Conservation (phyloP, 1,140 invertebrate species). For the Lordiphosa clarofinis region DNA sequence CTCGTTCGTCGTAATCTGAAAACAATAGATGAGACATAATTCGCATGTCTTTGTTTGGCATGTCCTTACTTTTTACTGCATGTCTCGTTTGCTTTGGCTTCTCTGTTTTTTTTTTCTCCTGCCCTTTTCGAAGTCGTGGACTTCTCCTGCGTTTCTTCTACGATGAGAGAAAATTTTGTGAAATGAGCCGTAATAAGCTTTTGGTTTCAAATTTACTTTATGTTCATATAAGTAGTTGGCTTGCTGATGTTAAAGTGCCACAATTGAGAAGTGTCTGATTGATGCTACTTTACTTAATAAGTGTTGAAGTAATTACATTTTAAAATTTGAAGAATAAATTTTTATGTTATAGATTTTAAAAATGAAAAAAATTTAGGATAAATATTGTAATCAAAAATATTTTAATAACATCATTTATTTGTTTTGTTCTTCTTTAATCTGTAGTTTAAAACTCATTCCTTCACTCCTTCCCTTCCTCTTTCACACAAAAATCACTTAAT, state of each 20-base stretch:
- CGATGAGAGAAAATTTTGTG: slow-evolving; percentile 29
- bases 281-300: too few relatives aligned
- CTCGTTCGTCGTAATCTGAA: slow-evolving; percentile 25
- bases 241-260: neutral
- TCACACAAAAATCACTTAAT: slow-evolving; percentile 30
- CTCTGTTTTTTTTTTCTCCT: slow-evolving; percentile 1
- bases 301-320: too few relatives aligned
- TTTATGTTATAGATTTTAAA: too few relatives aligned
- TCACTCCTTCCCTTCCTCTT: too few relatives aligned
- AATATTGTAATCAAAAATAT: too few relatives aligned
- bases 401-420: too few relatives aligned
- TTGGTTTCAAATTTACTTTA: slow-evolving; percentile 26
- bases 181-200: slow-evolving; percentile 65
- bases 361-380: too few relatives aligned
- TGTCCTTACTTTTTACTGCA: slow-evolving; percentile 34
- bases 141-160: neutral
- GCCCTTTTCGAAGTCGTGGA: neutral
- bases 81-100: slow-evolving; percentile 59
- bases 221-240: slow-evolving; percentile 7
- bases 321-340: too few relatives aligned
- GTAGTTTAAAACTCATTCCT: too few relatives aligned
- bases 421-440: too few relatives aligned
- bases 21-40: slow-evolving; percentile 39
- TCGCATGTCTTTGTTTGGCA: slow-evolving; percentile 33
- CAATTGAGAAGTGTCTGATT: too few relatives aligned